Base-by-base conservation (phyloP, 2,797 vertebrate species). In the Poecilia gillii region DNA sequence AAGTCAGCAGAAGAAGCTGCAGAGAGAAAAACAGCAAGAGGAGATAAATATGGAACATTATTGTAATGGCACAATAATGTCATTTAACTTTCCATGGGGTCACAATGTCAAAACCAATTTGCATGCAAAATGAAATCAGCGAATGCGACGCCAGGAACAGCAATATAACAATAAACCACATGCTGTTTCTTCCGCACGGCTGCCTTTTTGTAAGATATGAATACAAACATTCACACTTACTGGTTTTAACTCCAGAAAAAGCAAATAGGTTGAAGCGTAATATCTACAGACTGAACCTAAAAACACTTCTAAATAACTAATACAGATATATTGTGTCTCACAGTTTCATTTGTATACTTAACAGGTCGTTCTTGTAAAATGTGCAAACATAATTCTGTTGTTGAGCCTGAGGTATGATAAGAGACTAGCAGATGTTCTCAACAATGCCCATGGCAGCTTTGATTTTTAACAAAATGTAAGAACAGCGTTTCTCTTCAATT, bases 91-190 rank as follows among this genome's bases (percentile, higher is more conserved):
- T 80, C 68, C 68, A 31, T 64, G 41, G 77, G 28, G 72, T 76
- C 12, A 6, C 80, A 76, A 80, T 73, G 77, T 59, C 20, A 64
- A 57, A n/a, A 45, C 57, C 57, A 11, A 88, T 90, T 87, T 87
- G 78, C 64, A 86, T 78, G 23, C 73, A 49, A 84, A 85, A 85
- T 84, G n/a, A 79, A 80, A 72, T 14, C 74, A 80, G 59, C 55
- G n/a, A 88, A 82, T 81, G 74, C 64, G 79, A 66, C 76, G 46
- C 45, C 79, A 59, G 74, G 75, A 90, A 72, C 55, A 80, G 71
- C 62, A 55, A 83, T 70, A 51, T 49, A 46, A 75, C 28, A 47
- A 81, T 57, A 85, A 84, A 80, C 79, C 64, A 75, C 70, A 80
- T 71, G 43, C 71, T 74, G 12, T 78, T 46, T 68, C 23, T 75